These are phyloP conservation scores for Venturia canescens DNA, from an alignment of 1,140 invertebrate genomes.

Conservation along the genomic window DNA sequence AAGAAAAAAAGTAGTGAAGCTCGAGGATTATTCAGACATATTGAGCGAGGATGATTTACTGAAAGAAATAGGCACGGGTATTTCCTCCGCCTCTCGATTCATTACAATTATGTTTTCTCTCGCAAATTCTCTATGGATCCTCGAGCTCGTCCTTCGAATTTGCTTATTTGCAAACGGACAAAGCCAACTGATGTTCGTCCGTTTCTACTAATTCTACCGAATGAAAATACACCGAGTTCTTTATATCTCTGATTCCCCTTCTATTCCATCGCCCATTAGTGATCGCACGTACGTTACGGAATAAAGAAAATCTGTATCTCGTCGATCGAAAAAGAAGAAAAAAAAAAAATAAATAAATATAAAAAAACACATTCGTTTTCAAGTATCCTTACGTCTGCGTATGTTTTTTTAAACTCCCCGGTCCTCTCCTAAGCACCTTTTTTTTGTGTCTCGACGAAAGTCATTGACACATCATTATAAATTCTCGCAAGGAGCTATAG, in stretches of 20 bases:
- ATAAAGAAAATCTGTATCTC: slow-evolving; percentile 28
- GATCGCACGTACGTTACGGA: not conserved
- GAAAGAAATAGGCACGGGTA: slow-evolving; percentile 14
- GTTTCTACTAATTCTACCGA: slow-evolving; percentile 51
- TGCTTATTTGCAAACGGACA: slow-evolving; percentile 42
- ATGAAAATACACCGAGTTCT: not conserved
- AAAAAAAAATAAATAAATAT: too few species aligned
- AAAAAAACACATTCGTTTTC: slow-evolving; percentile 1
- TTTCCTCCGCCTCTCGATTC: slow-evolving; percentile 1
- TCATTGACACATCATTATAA: slow-evolving; percentile 24
- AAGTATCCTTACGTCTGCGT: too few species aligned
- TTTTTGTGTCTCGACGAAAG: slow-evolving; percentile 27
- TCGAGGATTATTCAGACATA: too few species aligned
- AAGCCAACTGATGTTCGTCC: slow-evolving; percentile 49
- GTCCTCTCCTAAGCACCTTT: not conserved
- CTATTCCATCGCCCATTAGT: not conserved
- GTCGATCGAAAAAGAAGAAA: not conserved
- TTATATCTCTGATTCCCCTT: not conserved
- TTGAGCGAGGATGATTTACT: not conserved
- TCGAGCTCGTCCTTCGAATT: slow-evolving; percentile 56
- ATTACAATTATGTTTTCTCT: slow-evolving; percentile 15
- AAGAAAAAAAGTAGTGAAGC: slow-evolving; percentile 28
- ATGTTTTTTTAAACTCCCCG: slow-evolving; percentile 1
- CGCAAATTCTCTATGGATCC: slow-evolving; percentile 40
- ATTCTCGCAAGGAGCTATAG: slow-evolving; percentile 16